Base-by-base conservation (phyloP, 1,140 invertebrate genomes). In the Lutraria rhynchaena region DNA sequence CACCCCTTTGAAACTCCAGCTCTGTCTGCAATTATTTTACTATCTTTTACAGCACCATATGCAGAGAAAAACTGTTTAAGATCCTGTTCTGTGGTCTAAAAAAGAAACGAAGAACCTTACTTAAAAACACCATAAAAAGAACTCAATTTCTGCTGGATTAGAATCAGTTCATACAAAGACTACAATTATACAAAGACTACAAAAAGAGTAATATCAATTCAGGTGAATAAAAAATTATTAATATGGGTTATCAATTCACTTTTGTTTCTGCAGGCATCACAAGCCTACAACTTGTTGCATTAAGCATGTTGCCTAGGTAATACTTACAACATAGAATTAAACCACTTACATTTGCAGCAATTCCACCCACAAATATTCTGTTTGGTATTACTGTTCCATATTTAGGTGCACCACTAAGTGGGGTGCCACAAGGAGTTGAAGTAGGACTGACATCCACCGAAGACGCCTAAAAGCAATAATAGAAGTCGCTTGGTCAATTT, bases 321-420 rank as follows among this genome's bases (percentile, higher is more conserved):
- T n/a, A n/a, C n/a, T n/a, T n/a, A n/a, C n/a, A n/a, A n/a, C n/a
- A n/a, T n/a, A n/a, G n/a, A n/a, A n/a, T n/a, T n/a, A 41, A 7
- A 7, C 49, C 77, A 90, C 92, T 91, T 87, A 93, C 93, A 89
- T 92, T 92, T 77, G 96, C 94, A 19, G 97, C 96, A 87, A 98
- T 97, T n/a, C 97, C 97, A 57, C 97, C 97, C 51, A 98, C 97
- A 94, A 99, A 99, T 88, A 99, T 97, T 89, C 97, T 94, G 93
- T 98, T 98, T 80, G 98, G 97, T 84, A 98, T 96, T 57, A 93
- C 87, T 33, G 93, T 94, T 35, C 94, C 94, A 89, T 92, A 94
- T 81, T 94, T 94, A 3, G 94, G 94, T 65, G 93, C 93, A 49
- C 87, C 87, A 81, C 84, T 86, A 1, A 89, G 74, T 15, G 89